Base-by-base conservation (phyloP, 1,140 invertebrate genomes). In the Lepidurus arcticus region DNA sequence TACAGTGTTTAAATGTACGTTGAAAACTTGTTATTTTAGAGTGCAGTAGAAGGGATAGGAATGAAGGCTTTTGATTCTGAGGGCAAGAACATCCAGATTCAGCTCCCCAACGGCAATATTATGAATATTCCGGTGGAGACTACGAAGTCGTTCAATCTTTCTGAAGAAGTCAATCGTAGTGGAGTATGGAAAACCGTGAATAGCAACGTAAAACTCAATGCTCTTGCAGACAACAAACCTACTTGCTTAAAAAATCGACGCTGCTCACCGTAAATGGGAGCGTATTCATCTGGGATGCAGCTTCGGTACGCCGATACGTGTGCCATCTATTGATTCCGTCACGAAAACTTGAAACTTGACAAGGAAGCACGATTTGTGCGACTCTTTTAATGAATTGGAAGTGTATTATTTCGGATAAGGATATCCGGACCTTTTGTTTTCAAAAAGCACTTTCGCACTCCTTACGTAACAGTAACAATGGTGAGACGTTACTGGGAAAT, bases 181-280 rank as follows among this genome's bases (percentile, higher is more conserved):
- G 93, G 93, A 34, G 93, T 98, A 82, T 98, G 96, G 96, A 93
- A 96, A 83, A 94, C 95, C 84, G 93, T 98, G 16, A 95, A 95
- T 82, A 87, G 88, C 79, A 85, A 83, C 76, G 90, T 90, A 44
- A 44, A 74, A 21, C 73, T 74, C 24, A 47, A 73, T 78, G 43
- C 16, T 34, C 24, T 45, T 16, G 43, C 24, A n/a, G 78, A 78
- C 11, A 73, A n/a, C 21, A 76, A 78, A 45, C 73, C 78, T 16
- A 74, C 78, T 42, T 74, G 78, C 34, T 44, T 42, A 44, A 78
- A 78, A 73, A 74, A 74, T 45, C 78, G 78, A 24, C 77, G 73
- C 73, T 21, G 78, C 75, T 45, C 43, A 26, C 75, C 75, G 42
- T 42, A 76, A 76, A 5, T 42, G 21, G 10, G 75, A 42, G n/a